These are phyloP conservation scores for Drosophila borealis DNA, from an alignment of 2,888 invertebrate genomes.

Conservation along the genomic window DNA sequence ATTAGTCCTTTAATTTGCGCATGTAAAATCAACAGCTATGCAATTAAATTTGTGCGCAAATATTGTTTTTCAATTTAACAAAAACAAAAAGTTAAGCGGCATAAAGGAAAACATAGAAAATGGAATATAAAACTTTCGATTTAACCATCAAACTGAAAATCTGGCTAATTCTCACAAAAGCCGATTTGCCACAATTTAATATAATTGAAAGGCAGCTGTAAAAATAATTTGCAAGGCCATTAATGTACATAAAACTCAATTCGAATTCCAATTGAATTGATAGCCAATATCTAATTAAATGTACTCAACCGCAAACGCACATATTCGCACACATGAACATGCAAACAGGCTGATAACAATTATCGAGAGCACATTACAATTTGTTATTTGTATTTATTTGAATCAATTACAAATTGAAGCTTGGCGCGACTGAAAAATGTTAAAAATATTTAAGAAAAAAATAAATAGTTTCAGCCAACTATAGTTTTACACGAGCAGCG, in stretches of 20 bases:
- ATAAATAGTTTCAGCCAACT: neutral
- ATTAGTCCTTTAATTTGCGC: constrained; percentile 22
- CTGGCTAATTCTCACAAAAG: constrained; percentile 63
- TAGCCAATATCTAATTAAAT: constrained; percentile 74
- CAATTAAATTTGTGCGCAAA: constrained; percentile 46
- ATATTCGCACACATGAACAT: neutral
- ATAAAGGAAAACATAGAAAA: constrained; percentile 6
- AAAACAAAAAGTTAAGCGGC: constrained; percentile 9
- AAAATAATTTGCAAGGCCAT: constrained; percentile 66
- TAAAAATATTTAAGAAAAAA: constrained; percentile 1
- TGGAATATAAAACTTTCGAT: constrained; percentile 2
- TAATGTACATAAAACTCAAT: constrained; percentile 47
- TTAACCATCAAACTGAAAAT: constrained; percentile 52
- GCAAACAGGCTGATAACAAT: constrained; percentile 50
- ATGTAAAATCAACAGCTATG: constrained; percentile 30
- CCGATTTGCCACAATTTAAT: constrained; percentile 60
- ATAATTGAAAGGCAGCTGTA: constrained; percentile 49
- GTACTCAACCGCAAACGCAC: constrained; percentile 50
- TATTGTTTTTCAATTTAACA: constrained; percentile 32
- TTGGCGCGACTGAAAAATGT: neutral
- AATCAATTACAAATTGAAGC: constrained; percentile 49
- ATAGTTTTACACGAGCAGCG: constrained; percentile 15
- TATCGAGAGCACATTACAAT: constrained; percentile 38
- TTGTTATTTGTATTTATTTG: constrained; percentile 51
- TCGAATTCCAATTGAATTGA: constrained; percentile 63